phyloP scores from a whole-genome alignment of 2,113 vertebrate genomes.

The Osmerus eperlanus region DNA sequence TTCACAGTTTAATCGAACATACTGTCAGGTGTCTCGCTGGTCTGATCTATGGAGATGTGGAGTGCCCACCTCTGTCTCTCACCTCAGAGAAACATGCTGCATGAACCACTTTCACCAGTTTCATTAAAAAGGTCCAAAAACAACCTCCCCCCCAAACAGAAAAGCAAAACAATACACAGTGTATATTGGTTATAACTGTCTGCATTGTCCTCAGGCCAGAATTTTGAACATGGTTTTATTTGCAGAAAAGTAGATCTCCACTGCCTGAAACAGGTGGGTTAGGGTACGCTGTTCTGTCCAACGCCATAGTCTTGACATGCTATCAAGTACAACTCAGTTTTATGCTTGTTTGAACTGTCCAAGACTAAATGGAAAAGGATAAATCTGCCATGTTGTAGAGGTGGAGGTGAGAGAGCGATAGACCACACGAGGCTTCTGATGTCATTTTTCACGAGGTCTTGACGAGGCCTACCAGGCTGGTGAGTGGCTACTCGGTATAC shows the following conservation, averaged over 20 bases:
- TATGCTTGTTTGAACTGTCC: conserved; percentile 15
- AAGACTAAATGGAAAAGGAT: conserved; percentile 29
- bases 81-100: neutral
- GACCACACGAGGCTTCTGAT: conserved; percentile 34
- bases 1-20: conserved; percentile 8
- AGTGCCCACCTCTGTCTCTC: neutral
- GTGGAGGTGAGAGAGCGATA: conserved; percentile 9
- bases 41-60: neutral
- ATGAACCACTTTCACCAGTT: too few species aligned
- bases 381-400: conserved; percentile 14
- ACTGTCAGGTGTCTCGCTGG: neutral
- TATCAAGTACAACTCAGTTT: conserved; percentile 22
- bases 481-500: conserved; percentile 43
- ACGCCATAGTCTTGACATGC: conserved; percentile 14
- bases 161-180: neutral
- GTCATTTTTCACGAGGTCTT: conserved; percentile 39
- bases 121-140: too few species aligned
- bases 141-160: neutral
- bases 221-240: neutral
- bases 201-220: neutral
- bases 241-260: neutral
- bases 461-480: conserved; percentile 10
- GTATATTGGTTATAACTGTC: neutral
- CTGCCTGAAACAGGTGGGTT: neutral
- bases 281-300: neutral